Percentiles rank a stretch among this genome's conserved stretches.
Conservation (phyloP, 2,888 invertebrate genomes). For the Limnephilus marmoratus region DNA sequence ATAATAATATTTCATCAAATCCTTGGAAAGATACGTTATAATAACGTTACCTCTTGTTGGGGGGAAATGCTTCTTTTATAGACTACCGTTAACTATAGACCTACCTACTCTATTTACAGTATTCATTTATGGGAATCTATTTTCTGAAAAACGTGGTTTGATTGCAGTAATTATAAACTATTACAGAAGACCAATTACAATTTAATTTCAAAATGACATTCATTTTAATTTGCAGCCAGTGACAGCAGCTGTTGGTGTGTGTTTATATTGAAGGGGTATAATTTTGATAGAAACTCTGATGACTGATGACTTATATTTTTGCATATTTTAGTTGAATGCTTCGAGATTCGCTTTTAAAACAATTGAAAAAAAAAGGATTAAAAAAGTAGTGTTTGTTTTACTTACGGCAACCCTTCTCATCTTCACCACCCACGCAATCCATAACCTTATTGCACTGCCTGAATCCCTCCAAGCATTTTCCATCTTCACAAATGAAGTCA, state of each 20-base stretch:
- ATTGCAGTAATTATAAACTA: too few relatives aligned
- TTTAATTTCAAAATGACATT: too few relatives aligned
- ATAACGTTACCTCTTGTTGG: too few relatives aligned
- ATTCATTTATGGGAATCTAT: not conserved
- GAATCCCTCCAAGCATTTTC: slow-evolving; percentile 76
- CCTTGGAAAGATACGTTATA: too few relatives aligned
- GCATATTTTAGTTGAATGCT: too few relatives aligned
- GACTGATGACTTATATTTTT: too few relatives aligned
- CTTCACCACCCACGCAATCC: slow-evolving; percentile 81
- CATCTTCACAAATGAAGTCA: slow-evolving; percentile 77
- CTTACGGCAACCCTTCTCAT: slow-evolving; percentile 81
- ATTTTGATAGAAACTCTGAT: not conserved
- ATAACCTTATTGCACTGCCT: slow-evolving; percentile 78
- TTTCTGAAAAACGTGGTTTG: too few relatives aligned
- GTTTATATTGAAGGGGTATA: not conserved
- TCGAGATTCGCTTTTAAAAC: not conserved
- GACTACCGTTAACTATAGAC: not conserved
- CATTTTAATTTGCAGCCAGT: too few relatives aligned
- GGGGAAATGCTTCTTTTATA: not conserved
- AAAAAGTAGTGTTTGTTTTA: slow-evolving; percentile 27
- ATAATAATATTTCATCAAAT: too few relatives aligned
- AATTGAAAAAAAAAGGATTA: not conserved
- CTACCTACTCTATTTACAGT: too few relatives aligned
- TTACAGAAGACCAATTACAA: too few relatives aligned
- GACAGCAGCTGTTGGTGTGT: not conserved